Conservation (phyloP, 2,113 vertebrate species). For the Xenus cinereus region DNA sequence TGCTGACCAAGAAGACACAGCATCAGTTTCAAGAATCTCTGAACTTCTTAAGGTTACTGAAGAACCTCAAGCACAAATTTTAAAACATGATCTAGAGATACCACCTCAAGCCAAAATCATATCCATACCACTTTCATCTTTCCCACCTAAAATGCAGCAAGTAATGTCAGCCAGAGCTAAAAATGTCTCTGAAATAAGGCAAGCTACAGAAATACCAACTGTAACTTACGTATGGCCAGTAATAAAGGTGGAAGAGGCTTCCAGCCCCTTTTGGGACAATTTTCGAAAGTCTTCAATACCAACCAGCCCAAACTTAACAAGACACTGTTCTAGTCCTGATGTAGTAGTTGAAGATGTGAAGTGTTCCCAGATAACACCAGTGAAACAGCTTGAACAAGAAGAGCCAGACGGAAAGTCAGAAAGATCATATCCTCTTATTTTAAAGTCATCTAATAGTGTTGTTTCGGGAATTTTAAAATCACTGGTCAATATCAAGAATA, state of each 20-base stretch:
- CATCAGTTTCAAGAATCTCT: background rate
- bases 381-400: background rate
- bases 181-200: background rate
- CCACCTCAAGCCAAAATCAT: background rate
- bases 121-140: background rate
- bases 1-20: background rate
- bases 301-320: background rate
- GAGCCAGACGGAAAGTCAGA: background rate
- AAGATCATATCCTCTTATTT: background rate
- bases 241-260: background rate
- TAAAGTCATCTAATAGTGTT: conserved; percentile 13
- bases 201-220: background rate
- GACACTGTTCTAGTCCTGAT: background rate
- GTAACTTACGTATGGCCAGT: conserved; percentile 38
- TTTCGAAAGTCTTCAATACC: background rate
- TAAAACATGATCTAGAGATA: conserved; percentile 36
- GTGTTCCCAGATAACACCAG: background rate
- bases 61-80: background rate
- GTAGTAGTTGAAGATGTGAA: background rate
- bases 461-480: conserved; percentile 30
- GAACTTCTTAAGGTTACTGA: background rate
- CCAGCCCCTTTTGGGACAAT: background rate
- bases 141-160: conserved; percentile 10
- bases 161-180: background rate
- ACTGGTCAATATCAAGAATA: background rate